Base-by-base conservation (phyloP, 2,113 vertebrate genomes). In the Eolophus roseicapilla region DNA sequence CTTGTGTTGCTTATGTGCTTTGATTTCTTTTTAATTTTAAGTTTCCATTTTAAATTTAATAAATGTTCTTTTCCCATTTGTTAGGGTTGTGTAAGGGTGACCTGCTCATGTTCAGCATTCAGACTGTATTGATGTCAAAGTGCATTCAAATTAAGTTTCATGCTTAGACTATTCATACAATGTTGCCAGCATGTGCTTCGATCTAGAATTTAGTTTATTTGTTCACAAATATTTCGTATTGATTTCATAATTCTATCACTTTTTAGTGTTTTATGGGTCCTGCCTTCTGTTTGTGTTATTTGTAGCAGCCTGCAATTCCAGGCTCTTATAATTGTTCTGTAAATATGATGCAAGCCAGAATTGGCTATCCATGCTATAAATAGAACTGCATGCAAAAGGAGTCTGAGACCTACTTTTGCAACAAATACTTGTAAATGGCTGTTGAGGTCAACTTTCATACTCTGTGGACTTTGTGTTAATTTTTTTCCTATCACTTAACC, bases 381-480 rank as follows among this genome's bases (percentile, higher is more conserved):
- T 86, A 95, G 85, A 67, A 71, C 35, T 73, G 83, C 83, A 92
- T 88, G 82, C 62, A 75, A 81, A 91, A 90, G 50, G 67, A 67
- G 41, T 37, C 44, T 18, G 44, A 82, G 88, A 46, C 0, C 0
- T 62, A 52, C 27, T 87, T 93, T 89, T 88, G 60, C 74, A 86
- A 82, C 63, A 90, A 31, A 68, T 46, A 55, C 20, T 82, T 95
- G 47, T 65, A 63, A 89, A 69, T 89, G 57, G 25, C 60, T 85
- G 0, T 79, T 79, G 49, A 92, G 82, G 71, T 71, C 44, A 79
- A 3, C 52, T 83, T 69, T 71, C 50, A 24, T 94, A 9, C 20
- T 90, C 23, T 76, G 25, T 77, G 52, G 52, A 62, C 55, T 87
- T 82, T 60, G 35, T 95, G 25, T 67, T 60, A 24, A 25, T 1